Conservation (phyloP, 2,888 invertebrate species). For the Drosophila meridiana region DNA sequence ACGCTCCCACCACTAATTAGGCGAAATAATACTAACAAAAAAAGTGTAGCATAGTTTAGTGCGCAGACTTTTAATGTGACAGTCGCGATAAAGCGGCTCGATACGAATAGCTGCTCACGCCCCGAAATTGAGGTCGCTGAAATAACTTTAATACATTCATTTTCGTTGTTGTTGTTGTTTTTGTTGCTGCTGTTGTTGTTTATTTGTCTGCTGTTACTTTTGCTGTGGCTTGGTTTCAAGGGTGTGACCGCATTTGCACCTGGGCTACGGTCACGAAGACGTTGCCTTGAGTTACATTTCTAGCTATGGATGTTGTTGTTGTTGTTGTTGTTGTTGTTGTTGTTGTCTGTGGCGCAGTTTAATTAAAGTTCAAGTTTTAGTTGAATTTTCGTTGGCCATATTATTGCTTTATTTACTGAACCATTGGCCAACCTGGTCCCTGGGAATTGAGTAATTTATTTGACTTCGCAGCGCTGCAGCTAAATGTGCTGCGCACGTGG, state of each 20-base stretch:
- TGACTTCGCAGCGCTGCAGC: conserved; percentile 35
- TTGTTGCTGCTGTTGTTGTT: conserved; percentile 31
- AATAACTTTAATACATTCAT: conserved; percentile 45
- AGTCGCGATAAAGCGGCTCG: conserved; percentile 57
- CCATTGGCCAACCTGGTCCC: conserved; percentile 13
- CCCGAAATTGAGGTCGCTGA: conserved; percentile 33
- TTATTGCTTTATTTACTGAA: conserved; percentile 64
- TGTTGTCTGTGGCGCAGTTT: conserved; percentile 59
- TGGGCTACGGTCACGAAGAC: conserved; percentile 66
- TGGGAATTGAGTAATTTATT: conserved; percentile 65
- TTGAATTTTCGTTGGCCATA: conserved; percentile 61
- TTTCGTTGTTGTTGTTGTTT: conserved; percentile 4
- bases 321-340: conserved; percentile 7
- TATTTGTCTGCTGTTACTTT: conserved; percentile 51
- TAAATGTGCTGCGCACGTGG: conserved; percentile 40
- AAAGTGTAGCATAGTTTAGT: conserved; percentile 54
- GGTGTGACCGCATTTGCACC: conserved; percentile 72
- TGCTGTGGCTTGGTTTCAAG: conserved; percentile 45
- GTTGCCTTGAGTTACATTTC: conserved; percentile 34
- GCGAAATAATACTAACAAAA: conserved; percentile 16
- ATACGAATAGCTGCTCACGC: conserved; percentile 48
- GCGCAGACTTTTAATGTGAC: conserved; percentile 54
- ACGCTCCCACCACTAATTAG: conserved; percentile 31
- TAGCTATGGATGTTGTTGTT: conserved; percentile 7
- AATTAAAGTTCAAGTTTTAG: conserved; percentile 73